Base-by-base conservation (phyloP, 2,888 invertebrate species). In the Microctonus hyperodae region DNA sequence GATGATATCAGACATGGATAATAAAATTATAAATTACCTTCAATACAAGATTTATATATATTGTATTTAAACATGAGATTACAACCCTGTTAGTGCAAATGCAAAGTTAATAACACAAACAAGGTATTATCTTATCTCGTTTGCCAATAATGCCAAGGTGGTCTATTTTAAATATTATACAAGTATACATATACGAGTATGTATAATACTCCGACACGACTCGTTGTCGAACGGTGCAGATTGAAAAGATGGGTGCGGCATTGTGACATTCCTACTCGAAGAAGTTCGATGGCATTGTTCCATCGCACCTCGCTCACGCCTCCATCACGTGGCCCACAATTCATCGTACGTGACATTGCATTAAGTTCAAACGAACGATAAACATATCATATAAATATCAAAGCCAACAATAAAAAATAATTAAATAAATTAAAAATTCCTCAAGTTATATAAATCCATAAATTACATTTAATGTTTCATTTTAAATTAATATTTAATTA, bases 291-390 rank as follows among this genome's bases (percentile, higher is more conserved):
- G 82, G 83, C 83, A 83, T 83, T 83, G 83, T 83, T 83, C 82
- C 81, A 81, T 83, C 83, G 80, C 83, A 78, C 83, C 83, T 82
- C 79, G 79, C 80, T 82, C 83, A 83, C 83, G 83, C 82, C 83
- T 81, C 76, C 73, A 78, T 82, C 83, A 81, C 82, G 81, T 83
- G 81, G 80, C 81, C 78, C 78, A 81, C 82, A 80, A 83, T 83
- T 82, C 82, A 82, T 78, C 74, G 76, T 77, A 83, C 83, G 83
- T 83, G 83, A 82, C 83, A 79, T 68, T 75, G 74, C 75, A 75
- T 75, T 61, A 64, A 60, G 62, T 70, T 67, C 22, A 25, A n/a
- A 37, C 28, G 44, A 44, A 50, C 33, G 28, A 22, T 13, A 11
- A 22, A 35, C 20, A 35, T 57, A 25, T 44, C 16, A 5, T n/a